These are phyloP conservation scores for Holothuria scabra DNA, from an alignment of 53 echinoderm and acorn worm genomes.

Conservation along the genomic window DNA sequence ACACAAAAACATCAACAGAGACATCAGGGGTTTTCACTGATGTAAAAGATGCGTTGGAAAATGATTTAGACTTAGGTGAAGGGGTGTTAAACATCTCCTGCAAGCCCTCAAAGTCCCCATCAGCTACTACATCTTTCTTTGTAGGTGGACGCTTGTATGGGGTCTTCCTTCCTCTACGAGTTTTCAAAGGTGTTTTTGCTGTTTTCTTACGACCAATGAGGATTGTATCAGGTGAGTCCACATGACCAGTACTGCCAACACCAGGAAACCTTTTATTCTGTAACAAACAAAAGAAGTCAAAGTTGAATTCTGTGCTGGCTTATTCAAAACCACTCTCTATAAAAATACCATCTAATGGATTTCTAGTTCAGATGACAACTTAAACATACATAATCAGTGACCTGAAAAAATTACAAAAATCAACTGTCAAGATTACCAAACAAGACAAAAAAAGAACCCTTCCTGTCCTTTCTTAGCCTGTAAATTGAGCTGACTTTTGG, in stretches of 20 bases:
- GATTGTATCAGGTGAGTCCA: conserved; percentile 94
- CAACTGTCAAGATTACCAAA: too few relatives aligned
- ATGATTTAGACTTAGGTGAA: conserved; percentile 58
- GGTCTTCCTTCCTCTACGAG: conserved; percentile 94
- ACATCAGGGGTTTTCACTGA: conserved; percentile 83
- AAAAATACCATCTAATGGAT: too few relatives aligned
- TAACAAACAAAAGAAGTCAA: neutral
- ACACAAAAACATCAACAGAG: conserved; percentile 88
- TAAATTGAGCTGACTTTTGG: too few relatives aligned
- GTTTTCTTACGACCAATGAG: conserved; percentile 72
- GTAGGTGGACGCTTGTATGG: conserved; percentile 80
- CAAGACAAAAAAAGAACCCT: too few relatives aligned
- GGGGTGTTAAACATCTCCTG: conserved; percentile 79
- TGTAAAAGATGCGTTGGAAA: conserved; percentile 40
- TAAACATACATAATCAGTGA: too few relatives aligned
- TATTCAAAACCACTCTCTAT: too few relatives aligned
- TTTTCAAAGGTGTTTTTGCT: conserved; percentile 78
- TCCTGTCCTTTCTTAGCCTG: too few relatives aligned
- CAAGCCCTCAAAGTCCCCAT: conserved; percentile 84
- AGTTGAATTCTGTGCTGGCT: too few relatives aligned
- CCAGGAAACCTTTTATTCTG: conserved; percentile 65
- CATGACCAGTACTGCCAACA: conserved; percentile 97
- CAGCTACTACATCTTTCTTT: conserved; percentile 53
- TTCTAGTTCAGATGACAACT: too few relatives aligned
- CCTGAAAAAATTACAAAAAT: too few relatives aligned